phyloP scores from a whole-genome alignment of 2,113 vertebrate genomes.

The Empidonax alnorum region DNA sequence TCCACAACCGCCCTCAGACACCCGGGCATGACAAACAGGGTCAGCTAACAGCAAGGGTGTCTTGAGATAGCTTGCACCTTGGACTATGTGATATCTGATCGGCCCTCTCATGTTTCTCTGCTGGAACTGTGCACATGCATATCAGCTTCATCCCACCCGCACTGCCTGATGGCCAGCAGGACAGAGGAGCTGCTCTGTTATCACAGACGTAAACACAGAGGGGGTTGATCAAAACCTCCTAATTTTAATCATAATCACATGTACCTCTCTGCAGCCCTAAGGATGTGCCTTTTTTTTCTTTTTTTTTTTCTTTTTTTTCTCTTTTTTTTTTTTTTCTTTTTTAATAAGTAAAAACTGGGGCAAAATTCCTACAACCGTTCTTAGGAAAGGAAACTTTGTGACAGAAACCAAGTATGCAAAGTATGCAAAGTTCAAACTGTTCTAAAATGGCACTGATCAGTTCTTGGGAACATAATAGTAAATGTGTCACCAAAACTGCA shows the following conservation, averaged over 20 bases:
- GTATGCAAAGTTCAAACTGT: neutral
- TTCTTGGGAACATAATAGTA: neutral
- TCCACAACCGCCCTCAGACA: accelerated
- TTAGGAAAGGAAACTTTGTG: neutral
- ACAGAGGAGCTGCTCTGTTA: neutral
- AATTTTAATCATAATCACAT: neutral
- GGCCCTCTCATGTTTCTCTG: neutral
- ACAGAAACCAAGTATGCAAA: neutral
- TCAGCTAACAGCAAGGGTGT: neutral
- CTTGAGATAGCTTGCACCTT: neutral
- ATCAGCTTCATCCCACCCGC: neutral
- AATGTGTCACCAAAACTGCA: neutral
- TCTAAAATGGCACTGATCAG: neutral
- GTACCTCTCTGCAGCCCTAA: neutral
- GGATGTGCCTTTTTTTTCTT: neutral
- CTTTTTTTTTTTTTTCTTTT: too few species aligned
- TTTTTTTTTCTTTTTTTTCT: too few species aligned
- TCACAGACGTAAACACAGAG: neutral
- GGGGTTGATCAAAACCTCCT: neutral
- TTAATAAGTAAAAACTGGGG: neutral
- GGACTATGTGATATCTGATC: neutral
- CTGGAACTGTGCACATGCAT: neutral
- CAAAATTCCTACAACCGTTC: neutral
- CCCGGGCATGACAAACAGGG: accelerated
- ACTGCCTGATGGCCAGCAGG: neutral